These are phyloP conservation scores for Mustela erminea DNA, from an alignment of 2,797 vertebrate genomes.

Conservation along the genomic window DNA sequence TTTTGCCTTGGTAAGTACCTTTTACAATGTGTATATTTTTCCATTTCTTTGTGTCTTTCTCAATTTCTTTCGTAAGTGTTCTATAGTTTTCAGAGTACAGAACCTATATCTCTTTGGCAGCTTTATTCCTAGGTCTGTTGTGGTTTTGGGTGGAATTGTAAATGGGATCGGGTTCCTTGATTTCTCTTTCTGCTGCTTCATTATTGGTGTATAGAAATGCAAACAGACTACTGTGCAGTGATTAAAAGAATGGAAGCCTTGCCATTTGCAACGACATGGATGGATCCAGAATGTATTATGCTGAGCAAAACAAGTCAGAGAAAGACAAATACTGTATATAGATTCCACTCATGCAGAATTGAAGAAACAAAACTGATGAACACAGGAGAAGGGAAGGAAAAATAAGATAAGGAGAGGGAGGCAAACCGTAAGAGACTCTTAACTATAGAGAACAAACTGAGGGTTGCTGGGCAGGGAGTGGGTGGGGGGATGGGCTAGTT, in stretches of 20 bases:
- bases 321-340: not conserved
- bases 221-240: not conserved
- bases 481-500: not conserved
- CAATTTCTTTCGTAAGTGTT: not conserved
- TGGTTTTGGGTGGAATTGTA: not conserved
- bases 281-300: not conserved
- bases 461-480: not conserved
- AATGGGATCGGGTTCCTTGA: not conserved
- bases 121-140: not conserved
- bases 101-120: not conserved
- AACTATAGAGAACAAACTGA: not conserved
- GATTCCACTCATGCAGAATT: not conserved
- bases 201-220: not conserved
- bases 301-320: not conserved
- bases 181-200: not conserved
- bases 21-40: not conserved
- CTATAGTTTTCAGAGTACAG: not conserved
- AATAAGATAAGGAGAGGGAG: not conserved
- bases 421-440: not conserved
- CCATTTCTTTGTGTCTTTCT: not conserved
- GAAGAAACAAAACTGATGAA: not conserved
- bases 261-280: not conserved
- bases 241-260: not conserved
- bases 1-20: constrained; percentile 92
- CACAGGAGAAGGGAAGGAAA: not conserved